Base-by-base conservation (phyloP, 2,888 invertebrate genomes). In the Scaptodrosophila latifasciaeformis region DNA sequence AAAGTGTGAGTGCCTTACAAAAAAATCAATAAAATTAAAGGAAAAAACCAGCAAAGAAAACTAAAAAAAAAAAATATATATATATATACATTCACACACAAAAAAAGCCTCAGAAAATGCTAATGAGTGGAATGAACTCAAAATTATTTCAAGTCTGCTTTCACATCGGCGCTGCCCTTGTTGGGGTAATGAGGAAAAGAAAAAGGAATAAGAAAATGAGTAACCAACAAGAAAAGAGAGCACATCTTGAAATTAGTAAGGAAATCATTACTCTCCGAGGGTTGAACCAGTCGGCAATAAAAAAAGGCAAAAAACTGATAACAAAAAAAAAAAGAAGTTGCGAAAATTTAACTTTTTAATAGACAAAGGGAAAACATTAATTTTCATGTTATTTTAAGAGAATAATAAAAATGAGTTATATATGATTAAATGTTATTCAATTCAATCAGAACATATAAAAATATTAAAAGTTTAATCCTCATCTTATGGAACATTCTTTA, bases 101-200 rank as follows among this genome's bases (percentile, higher is more conserved):
- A 47, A 27, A 6, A 37, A 13, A 43, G 40, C 13, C 39, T 15
- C n/a, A 15, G 49, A 37, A 59, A 59, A 62, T 71, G 72, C 76
- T 76, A 81, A 76, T 76, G 80, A 76, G 80, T 65, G 66, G 77
- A 79, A 75, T 81, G 75, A 81, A 75, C 75, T 76, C 58, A n/a
- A 53, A 54, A 59, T 46, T 61, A 56, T 54, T 49, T 49, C 51
- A 67, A 70, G 59, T 60, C 54, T 53, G 52, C 42, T n/a, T n/a
- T 43, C 43, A 55, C 56, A 54, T 49, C 46, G 29, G 15, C 13
- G 15, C 10, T 37, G 15, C 24, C 7, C 7, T 24, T 3, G 24
- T 7, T 7, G 18, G 34, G 34, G 10, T 24, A 54, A 51, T 48
- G 44, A 49, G 54, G 30, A 45, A 42, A 44, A 45, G n/a, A 53